Base-by-base conservation (phyloP, 2,888 invertebrate species). In the Eristalis intricaria region DNA sequence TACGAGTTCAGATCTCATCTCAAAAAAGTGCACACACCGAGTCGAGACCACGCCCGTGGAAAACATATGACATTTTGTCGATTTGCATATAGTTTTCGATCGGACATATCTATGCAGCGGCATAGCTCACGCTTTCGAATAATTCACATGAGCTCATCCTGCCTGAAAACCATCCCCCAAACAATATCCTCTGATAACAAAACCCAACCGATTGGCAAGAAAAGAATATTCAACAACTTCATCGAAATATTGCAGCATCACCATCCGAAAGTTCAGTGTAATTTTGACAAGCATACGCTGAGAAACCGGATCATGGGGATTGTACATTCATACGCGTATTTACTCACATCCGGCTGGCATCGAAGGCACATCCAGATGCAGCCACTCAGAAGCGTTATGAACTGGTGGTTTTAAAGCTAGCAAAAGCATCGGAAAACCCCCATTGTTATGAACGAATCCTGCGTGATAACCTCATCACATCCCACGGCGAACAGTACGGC, bases 401-500 rank as follows among this genome's bases (percentile, higher is more conserved):
- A 63, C 32, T 7, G 13, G n/a, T 29, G 13, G 29, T 11, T 29
- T 26, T 29, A 32, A 32, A 26, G 26, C 32, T 15, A 2, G 29
- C 61, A 32, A 64, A 50, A 50, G 7, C 19, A 50, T 19, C 19
- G 19, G 8, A 4, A 50, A 19, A 8, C 38, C n/a, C 7, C 15
- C 56, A 76, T 76, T 81, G 76, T 79, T 76, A 74, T 69, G 73
- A 64, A 64, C 60, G 81, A 82, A 82, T 82, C 73, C 71, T 73
- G 64, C 77, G 19, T 70, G 64, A 71, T 76, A 80, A 80, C 76
- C 80, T 80, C 71, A 76, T 73, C 76, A 32, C n/a, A 19, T 11
- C 23, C 7, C 5, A 26, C 7, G 60, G 13, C 13, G 26, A 60
- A 15, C 60, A 23, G 23, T 15, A 26, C 15, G 5, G 23, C 26